These are phyloP conservation scores for Omphaloscelis lunosa DNA, from an alignment of 2,888 invertebrate species.

Conservation along the genomic window DNA sequence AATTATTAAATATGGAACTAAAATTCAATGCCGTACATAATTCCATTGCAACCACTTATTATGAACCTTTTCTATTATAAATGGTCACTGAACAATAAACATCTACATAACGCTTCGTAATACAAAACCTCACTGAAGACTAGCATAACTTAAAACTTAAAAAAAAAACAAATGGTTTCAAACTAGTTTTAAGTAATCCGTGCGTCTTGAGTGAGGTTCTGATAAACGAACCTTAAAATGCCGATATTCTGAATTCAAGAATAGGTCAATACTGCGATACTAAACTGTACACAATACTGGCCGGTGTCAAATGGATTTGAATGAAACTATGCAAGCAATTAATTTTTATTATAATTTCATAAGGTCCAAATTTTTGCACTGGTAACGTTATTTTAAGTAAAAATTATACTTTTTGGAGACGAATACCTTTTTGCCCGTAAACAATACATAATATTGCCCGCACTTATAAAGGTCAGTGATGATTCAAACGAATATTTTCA, in stretches of 20 bases:
- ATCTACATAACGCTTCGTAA: neutral
- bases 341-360: too few relatives aligned
- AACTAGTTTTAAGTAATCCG: neutral
- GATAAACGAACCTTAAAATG: neutral
- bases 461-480: too few relatives aligned
- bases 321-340: too few relatives aligned
- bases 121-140: neutral
- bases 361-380: too few relatives aligned
- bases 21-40: neutral
- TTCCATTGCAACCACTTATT: neutral
- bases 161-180: neutral
- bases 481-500: too few relatives aligned
- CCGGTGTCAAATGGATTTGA: too few relatives aligned
- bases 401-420: too few relatives aligned
- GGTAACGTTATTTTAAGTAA: too few relatives aligned
- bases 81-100: neutral
- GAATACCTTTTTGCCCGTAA: too few relatives aligned
- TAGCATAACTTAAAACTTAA: neutral
- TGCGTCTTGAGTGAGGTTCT: neutral
- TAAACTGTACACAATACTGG: too few relatives aligned
- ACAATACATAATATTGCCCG: too few relatives aligned
- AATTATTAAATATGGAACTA: neutral
- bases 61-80: neutral
- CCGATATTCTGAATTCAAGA: neutral
- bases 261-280: too few relatives aligned